Evolutionary conservation across 2,888 invertebrate species (phyloP).

Genomic region (Eristalis pertinax): DNA sequence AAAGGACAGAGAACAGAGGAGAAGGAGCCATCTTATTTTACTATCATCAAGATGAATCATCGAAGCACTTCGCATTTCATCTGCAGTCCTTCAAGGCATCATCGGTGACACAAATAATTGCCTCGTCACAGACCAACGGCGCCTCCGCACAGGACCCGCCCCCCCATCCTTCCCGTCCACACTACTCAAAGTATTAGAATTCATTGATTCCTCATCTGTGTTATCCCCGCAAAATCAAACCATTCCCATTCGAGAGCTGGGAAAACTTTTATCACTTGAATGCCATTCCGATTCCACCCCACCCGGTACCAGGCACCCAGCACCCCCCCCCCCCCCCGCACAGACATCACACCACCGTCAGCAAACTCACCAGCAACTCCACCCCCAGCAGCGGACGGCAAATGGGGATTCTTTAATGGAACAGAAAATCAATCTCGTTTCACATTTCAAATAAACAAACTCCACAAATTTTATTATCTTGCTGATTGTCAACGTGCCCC

Average conservation of each 20-base stretch:
- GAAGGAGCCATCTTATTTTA: not conserved
- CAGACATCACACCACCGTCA: too few relatives aligned
- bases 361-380: too few relatives aligned
- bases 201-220: not conserved
- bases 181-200: not conserved
- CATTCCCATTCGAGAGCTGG: not conserved
- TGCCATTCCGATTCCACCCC: not conserved
- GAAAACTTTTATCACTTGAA: conserved; percentile 2
- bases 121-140: not conserved
- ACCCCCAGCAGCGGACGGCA: not conserved
- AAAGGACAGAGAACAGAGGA: not conserved
- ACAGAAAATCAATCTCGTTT: conserved; percentile 59
- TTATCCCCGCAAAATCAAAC: not conserved
- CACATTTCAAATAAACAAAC: conserved; percentile 62
- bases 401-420: conserved; percentile 29
- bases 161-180: not conserved
- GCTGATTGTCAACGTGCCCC: conserved; percentile 58
- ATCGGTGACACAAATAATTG: not conserved
- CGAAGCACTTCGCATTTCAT: not conserved
- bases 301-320: too few relatives aligned
- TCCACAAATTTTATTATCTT: conserved; percentile 61
- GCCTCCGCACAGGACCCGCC: not conserved
- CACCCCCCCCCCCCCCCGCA: too few relatives aligned
- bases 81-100: not conserved
- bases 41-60: not conserved